Evolutionary conservation across 2,113 vertebrate genomes (phyloP).

Genomic region (Pomatorhinus ruficollis): DNA sequence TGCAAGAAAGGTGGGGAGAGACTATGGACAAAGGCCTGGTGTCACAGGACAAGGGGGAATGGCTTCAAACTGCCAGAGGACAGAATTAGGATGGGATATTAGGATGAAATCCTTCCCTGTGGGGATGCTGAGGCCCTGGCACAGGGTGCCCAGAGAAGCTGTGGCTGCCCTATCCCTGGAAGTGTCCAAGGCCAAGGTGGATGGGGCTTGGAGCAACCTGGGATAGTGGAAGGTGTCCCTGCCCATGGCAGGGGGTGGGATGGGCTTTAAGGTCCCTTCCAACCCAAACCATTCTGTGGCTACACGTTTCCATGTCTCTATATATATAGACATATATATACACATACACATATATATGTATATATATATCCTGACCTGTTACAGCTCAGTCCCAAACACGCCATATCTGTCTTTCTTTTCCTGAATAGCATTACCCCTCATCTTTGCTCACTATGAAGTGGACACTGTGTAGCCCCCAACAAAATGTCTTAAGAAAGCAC

Average conservation of each 20-base stretch:
- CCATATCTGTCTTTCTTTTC: neutral
- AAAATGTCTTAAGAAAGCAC: neutral
- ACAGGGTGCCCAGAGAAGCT: neutral
- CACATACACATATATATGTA: too few relatives aligned
- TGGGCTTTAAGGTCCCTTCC: neutral
- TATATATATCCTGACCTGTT: fast-evolving
- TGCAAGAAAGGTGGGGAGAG: neutral
- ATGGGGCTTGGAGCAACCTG: fast-evolving
- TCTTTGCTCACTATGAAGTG: fast-evolving
- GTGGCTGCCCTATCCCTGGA: neutral
- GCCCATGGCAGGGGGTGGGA: fast-evolving
- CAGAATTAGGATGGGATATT: fast-evolving
- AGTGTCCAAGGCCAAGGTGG: neutral
- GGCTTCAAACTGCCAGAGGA: fast-evolving
- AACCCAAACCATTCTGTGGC: neutral
- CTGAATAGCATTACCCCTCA: fast-evolving
- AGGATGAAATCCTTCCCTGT: neutral
- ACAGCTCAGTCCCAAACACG: neutral
- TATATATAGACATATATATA: too few relatives aligned
- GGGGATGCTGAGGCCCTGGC: fast-evolving
- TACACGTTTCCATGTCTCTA: fast-evolving
- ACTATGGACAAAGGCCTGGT: neutral
- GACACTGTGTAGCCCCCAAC: neutral
- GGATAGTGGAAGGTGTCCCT: neutral
- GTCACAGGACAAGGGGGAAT: neutral